Conservation (phyloP, 2,888 invertebrate species). For the Ephialtes manifestator region DNA sequence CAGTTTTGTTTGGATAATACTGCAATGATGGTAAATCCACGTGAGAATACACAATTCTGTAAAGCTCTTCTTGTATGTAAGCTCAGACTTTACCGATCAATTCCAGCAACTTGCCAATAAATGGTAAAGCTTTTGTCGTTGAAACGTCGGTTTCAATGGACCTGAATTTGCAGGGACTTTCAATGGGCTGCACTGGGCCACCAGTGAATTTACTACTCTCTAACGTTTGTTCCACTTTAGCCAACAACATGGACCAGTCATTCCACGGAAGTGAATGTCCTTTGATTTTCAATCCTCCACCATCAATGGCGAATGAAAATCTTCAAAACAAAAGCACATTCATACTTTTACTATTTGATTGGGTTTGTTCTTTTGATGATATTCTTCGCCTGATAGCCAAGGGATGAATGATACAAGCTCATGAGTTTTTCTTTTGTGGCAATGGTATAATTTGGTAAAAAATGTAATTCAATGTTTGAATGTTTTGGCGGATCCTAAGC, state of each 20-base stretch:
- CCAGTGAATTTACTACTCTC: not conserved
- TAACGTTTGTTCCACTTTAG: not conserved
- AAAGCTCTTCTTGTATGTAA: not conserved
- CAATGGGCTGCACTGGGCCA: not conserved
- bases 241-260: not conserved
- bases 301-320: not conserved
- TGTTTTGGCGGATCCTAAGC: no score
- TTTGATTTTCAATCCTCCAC: not conserved
- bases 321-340: no score
- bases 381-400: no score
- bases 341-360: not conserved
- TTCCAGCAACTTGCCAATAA: constrained; percentile 15
- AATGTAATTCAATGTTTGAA: no score
- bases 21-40: not conserved
- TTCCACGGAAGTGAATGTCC: not conserved
- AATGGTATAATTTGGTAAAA: no score
- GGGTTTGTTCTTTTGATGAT: not conserved
- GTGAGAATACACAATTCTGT: not conserved
- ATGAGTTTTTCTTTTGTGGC: no score
- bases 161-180: constrained; percentile 1
- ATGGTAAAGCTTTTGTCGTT: constrained; percentile 2
- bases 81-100: not conserved
- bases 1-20: not conserved
- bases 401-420: no score
- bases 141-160: not conserved